A percentile compares a stretch with the other conserved stretches of the same genome.
Evolutionary conservation across 2,113 vertebrate species (phyloP).

Genomic region (Gallinago media): DNA sequence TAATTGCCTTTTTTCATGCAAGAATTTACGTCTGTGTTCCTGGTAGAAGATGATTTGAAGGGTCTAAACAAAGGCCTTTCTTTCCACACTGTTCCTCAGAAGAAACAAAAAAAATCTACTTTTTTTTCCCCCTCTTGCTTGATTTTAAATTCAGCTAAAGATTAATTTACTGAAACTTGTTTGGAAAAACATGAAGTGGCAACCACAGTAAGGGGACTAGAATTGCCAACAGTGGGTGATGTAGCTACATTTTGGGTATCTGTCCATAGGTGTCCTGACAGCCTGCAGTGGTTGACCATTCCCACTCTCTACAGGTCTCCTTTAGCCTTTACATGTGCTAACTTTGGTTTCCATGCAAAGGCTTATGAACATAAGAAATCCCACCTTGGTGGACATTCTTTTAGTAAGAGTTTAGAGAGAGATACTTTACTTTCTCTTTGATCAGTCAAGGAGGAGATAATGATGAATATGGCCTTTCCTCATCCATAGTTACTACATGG

Average conservation of each 20-base stretch:
- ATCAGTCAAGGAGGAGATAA: not conserved
- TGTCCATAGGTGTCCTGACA: not conserved
- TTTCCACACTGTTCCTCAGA: not conserved
- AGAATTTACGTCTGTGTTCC: not conserved
- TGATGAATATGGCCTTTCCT: not conserved
- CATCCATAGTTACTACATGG: rapidly evolving
- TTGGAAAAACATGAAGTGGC: not conserved
- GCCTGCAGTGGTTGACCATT: not conserved
- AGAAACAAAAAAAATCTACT: not conserved
- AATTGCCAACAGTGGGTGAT: not conserved
- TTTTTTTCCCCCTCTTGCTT: rapidly evolving
- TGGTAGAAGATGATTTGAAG: not conserved
- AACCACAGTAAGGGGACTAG: not conserved
- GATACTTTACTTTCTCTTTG: not conserved
- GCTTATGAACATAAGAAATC: not conserved
- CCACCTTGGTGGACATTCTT: not conserved
- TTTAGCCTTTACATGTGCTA: not conserved
- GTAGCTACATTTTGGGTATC: not conserved
- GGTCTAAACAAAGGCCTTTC: not conserved
- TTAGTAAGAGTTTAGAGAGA: not conserved
- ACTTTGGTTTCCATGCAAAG: not conserved
- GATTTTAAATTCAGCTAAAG: not conserved
- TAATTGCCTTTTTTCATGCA: not conserved
- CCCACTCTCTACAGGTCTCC: not conserved
- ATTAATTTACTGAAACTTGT: not conserved